Base-by-base conservation (phyloP, 2,888 invertebrate genomes). In the Melinopterus prodromus region DNA sequence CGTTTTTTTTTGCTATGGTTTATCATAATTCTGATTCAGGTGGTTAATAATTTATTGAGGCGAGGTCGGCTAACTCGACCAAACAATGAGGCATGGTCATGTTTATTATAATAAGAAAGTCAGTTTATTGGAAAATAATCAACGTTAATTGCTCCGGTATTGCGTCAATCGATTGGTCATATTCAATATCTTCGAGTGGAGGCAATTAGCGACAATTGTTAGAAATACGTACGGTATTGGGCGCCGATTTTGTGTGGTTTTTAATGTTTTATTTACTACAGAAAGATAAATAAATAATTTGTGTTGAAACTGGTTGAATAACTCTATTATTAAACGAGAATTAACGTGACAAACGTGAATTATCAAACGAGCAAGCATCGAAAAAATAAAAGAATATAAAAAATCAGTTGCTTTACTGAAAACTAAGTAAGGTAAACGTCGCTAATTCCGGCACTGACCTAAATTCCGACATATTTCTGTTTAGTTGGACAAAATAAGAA, bases 31-130 rank as follows among this genome's bases (percentile, higher is more conserved):
- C 53, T 12, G 53, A 53, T 53, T 53, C 53, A 53, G 5, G 53
- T 53, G 53, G 53, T 12, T 53, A 53, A 53, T 53, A 53, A 53
- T 53, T 53, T 53, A 12, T 53, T 53, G 53, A 53, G 53, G 53
- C 53, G 53, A 53, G 53, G 53, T 53, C 53, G 53, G 5, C 53
- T 53, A 53, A 53, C 53, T 53, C 53, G 53, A 53, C 53, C 53
- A 53, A 53, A 53, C 53, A 53, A 53, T 53, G 53, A 53, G 53
- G 53, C 53, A 53, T 53, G 53, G 53, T 53, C 53, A 53, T 53
- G 53, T 53, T 53, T 53, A 53, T 53, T 53, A 53, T 53, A 53
- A 53, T 53, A 53, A 53, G 53, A 53, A 53, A 53, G 53, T 53
- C 53, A 53, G 53, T 53, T 26, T 53, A 53, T 53, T 53, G 53